A percentile compares a stretch with the other conserved stretches of the same genome.
phyloP scores from a whole-genome alignment of 2,888 invertebrate genomes.

The Tortrix viridana region DNA sequence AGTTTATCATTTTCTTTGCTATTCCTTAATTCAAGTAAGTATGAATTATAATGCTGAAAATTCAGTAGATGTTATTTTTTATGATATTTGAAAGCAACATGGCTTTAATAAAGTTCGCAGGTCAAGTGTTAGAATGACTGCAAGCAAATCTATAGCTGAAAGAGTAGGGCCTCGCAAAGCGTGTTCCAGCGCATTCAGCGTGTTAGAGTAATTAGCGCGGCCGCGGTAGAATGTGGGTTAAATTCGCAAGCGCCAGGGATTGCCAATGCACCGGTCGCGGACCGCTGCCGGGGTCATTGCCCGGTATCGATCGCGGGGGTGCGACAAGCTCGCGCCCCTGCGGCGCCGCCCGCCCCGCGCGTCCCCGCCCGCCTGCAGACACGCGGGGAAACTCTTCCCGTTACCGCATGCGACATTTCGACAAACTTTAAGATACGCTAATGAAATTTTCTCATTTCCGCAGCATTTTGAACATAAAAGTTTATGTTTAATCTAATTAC shows the following conservation, averaged over 20 bases:
- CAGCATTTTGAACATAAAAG: neutral
- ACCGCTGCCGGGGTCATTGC: constrained; percentile 76
- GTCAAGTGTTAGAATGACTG: no score
- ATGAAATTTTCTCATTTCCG: constrained; percentile 7
- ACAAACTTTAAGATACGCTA: constrained; percentile 53
- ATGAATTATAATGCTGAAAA: no score
- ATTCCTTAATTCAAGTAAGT: no score
- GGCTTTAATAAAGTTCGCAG: no score
- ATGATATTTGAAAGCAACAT: no score
- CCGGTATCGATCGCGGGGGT: constrained; percentile 80
- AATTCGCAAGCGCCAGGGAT: constrained; percentile 57
- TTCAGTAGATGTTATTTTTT: no score
- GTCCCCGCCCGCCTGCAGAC: constrained; percentile 52
- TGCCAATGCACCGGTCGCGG: constrained; percentile 75
- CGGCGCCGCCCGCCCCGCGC: constrained; percentile 60
- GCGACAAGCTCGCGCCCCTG: constrained; percentile 66
- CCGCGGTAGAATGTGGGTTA: constrained; percentile 68
- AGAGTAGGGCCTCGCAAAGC: constrained; percentile 49
- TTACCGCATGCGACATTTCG: constrained; percentile 78
- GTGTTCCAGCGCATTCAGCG: constrained; percentile 53
- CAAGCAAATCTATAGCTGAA: neutral
- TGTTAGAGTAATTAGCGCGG: constrained; percentile 72
- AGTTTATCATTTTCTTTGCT: neutral
- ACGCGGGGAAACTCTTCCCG: constrained; percentile 67
- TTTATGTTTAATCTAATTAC: neutral